Base-by-base conservation (phyloP, 2,797 vertebrate species). In the Syncerus caffer region DNA sequence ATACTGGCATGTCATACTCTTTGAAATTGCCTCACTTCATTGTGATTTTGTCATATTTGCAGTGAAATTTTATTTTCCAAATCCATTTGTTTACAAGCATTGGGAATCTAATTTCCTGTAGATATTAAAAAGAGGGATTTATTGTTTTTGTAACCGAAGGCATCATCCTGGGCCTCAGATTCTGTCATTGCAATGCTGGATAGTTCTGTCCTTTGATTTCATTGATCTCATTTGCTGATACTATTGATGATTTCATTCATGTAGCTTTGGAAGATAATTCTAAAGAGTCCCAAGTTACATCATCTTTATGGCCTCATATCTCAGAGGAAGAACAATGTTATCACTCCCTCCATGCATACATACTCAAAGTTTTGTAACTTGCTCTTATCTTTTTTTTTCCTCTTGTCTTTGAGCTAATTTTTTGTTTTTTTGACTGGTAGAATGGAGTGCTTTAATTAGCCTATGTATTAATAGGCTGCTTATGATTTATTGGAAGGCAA, bases 181-280 rank as follows among this genome's bases (percentile, higher is more conserved):
- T 91, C 74, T 84, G 8, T 85, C 62, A 38, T 27, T 17, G 1
- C 42, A 50, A 17, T 58, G 31, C 31, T 85, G 62, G 12, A 3
- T 71, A 53, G 67, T 79, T 88, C 42, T 67, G 45, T 79, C 57
- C 85, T 96, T 90, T 95, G 42, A 74, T 95, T 95, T 94, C 62
- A 86, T 60, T 88, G 67, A 78, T 97, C 42, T 95, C 67, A 58
- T 53, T 89, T 57, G 12, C 12, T 82, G 82, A 85, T 82, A n/a
- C 25, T 62, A 34, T 21, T 42, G 82, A 97, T 96, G 94, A 98
- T 89, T 91, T 97, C 97, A 95, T 71, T 89, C n/a, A n/a, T 42
- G 42, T 50, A 76, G 58, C 76, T 62, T 93, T 60, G 7, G 89
- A 85, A 94, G 51, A 92, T 10, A 23, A 92, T 27, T 94, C 60